These are phyloP conservation scores for Gymnogyps californianus DNA, from an alignment of 2,113 vertebrate genomes.

Conservation along the genomic window DNA sequence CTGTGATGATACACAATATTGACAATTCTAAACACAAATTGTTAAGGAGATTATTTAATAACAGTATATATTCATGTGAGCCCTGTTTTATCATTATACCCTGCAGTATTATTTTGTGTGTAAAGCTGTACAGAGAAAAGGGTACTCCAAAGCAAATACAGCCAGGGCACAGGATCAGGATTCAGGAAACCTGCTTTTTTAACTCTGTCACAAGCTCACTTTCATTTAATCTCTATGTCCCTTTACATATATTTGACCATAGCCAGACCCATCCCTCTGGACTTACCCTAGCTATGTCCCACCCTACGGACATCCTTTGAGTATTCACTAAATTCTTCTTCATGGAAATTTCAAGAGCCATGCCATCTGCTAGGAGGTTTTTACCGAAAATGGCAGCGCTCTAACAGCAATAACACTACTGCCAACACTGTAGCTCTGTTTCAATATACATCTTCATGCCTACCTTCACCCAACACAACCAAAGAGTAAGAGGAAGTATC, in stretches of 20 bases:
- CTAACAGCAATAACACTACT: rapidly evolving
- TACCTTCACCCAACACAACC: neutral
- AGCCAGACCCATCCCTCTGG: neutral
- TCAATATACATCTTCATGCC: neutral
- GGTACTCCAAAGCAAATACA: neutral
- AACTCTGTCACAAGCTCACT: neutral
- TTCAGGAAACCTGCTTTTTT: neutral
- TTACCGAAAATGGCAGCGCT: rapidly evolving
- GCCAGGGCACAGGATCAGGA: neutral
- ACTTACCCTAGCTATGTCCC: neutral
- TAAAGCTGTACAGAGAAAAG: neutral
- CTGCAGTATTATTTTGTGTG: neutral
- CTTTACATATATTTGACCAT: rapidly evolving
- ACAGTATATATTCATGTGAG: neutral
- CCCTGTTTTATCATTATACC: neutral
- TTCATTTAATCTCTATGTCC: neutral
- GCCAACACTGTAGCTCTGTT: neutral
- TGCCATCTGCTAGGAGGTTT: neutral
- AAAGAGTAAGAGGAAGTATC: neutral
- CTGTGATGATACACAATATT: neutral
- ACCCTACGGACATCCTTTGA: neutral
- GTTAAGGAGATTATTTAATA: neutral
- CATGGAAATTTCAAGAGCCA: neutral
- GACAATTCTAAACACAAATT: neutral
- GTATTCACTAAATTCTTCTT: neutral